phyloP scores from a whole-genome alignment of 2,113 vertebrate species.

The Phrynosoma blainvillii region DNA sequence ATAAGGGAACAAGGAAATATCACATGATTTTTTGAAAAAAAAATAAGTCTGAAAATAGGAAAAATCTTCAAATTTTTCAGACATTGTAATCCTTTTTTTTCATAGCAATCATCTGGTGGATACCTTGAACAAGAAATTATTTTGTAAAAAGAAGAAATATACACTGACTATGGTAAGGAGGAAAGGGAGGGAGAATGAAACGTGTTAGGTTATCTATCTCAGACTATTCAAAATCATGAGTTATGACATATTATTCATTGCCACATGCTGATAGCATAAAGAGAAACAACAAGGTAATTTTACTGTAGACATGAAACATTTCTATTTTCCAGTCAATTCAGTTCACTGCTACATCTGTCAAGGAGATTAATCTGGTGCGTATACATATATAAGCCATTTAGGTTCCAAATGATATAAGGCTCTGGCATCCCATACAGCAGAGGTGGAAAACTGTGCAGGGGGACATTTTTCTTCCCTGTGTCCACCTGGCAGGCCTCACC shows the following conservation, averaged over 20 bases:
- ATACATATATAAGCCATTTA: not conserved
- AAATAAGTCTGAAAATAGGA: not conserved
- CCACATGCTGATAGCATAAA: rapidly evolving
- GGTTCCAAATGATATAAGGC: not conserved
- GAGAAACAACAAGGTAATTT: conserved; percentile 13
- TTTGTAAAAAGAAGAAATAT: not conserved
- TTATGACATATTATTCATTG: not conserved
- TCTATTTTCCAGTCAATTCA: conserved; percentile 52
- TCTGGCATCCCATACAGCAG: not conserved
- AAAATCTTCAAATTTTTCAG: not conserved
- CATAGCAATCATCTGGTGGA: conserved; percentile 23
- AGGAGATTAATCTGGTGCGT: conserved; percentile 31
- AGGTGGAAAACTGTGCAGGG: not conserved
- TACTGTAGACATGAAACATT: conserved; percentile 30
- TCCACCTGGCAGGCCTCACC: too few species aligned
- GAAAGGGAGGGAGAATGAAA: not conserved
- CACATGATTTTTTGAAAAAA: not conserved
- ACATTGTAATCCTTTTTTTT: not conserved
- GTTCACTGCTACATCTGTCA: conserved; percentile 53
- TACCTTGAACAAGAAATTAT: not conserved
- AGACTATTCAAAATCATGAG: not conserved
- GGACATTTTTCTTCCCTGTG: too few species aligned
- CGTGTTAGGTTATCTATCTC: conserved; percentile 23
- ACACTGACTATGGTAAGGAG: not conserved
- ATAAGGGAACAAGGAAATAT: not conserved